Evolutionary conservation across 2,113 vertebrate genomes (phyloP).

Genomic region (Hiodon tergisus): DNA sequence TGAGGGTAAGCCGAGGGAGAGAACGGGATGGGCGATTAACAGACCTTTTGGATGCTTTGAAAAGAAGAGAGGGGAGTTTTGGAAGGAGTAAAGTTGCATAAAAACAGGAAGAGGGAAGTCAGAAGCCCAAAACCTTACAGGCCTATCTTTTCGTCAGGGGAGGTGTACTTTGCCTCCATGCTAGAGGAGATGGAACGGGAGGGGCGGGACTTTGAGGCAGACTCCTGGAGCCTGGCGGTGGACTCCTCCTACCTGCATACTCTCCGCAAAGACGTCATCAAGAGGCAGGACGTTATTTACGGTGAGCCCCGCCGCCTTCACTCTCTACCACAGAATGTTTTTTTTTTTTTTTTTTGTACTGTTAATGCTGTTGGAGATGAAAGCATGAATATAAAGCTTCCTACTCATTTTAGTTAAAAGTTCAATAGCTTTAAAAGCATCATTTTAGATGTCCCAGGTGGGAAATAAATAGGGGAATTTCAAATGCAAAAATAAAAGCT

Average conservation of each 20-base stretch:
- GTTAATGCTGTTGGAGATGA: not conserved
- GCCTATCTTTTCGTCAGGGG: constrained; percentile 41
- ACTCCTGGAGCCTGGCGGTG: constrained; percentile 87
- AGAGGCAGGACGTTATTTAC: constrained; percentile 89
- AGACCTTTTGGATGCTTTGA: not conserved
- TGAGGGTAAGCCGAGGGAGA: constrained; percentile 64
- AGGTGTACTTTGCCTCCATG: constrained; percentile 74
- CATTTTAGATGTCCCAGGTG: too few species aligned
- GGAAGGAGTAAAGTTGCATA: not conserved
- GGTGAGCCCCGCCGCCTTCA: constrained; percentile 53
- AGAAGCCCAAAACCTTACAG: not conserved
- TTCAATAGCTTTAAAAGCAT: too few species aligned
- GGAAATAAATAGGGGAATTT: too few species aligned
- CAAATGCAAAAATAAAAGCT: too few species aligned
- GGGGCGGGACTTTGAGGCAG: constrained; percentile 75
- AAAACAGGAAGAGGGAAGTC: not conserved
- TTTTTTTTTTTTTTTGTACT: not conserved
- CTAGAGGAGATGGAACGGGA: constrained; percentile 81
- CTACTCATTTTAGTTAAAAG: too few species aligned
- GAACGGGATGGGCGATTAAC: too few species aligned
- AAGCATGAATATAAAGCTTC: too few species aligned
- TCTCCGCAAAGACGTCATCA: constrained; percentile 88
- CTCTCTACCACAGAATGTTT: not conserved
- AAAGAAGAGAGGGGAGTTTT: not conserved
- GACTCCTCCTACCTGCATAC: constrained; percentile 80